Conservation (phyloP, 2,113 vertebrate genomes). For the Sprattus sprattus region DNA sequence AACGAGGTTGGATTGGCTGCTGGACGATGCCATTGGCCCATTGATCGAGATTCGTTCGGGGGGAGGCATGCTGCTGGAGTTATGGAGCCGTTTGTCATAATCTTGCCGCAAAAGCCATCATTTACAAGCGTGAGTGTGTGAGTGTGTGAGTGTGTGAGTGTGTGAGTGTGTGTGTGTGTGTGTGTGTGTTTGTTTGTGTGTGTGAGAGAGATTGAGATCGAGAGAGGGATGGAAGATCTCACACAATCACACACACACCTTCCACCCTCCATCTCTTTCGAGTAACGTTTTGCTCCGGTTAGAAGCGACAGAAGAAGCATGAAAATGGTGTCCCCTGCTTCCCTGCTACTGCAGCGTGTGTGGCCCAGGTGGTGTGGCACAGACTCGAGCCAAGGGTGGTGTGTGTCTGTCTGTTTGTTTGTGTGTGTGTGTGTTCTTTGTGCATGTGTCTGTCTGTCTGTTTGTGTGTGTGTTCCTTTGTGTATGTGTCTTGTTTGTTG, state of each 20-base stretch:
- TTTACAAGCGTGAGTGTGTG: neutral
- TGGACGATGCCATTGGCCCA: slow-evolving; percentile 28
- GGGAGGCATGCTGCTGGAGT: neutral
- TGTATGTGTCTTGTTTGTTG: slow-evolving; percentile 7
- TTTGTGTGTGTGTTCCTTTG: neutral
- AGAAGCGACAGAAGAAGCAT: neutral
- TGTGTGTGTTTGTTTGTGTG: neutral
- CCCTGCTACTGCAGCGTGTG: slow-evolving; percentile 20
- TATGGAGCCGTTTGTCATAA: slow-evolving; percentile 37
- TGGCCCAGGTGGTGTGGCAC: slow-evolving; percentile 19
- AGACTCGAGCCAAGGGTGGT: neutral
- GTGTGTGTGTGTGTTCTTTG: neutral
- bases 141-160: neutral
- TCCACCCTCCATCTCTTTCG: too few species aligned
- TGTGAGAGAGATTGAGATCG: too few species aligned
- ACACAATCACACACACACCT: neutral
- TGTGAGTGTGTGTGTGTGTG: neutral
- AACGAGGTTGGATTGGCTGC: slow-evolving; percentile 45
- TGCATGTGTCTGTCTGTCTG: slow-evolving; percentile 20
- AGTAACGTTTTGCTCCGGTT: neutral
- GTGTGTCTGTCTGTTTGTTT: neutral
- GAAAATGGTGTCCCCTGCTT: neutral
- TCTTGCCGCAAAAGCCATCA: slow-evolving; percentile 18
- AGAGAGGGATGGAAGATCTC: too few species aligned
- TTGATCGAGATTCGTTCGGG: slow-evolving; percentile 36